Evolutionary conservation across 2,113 vertebrate genomes (phyloP), one percentile per base, ranked within the genome.

Genomic region (Pseudorasbora parva): DNA sequence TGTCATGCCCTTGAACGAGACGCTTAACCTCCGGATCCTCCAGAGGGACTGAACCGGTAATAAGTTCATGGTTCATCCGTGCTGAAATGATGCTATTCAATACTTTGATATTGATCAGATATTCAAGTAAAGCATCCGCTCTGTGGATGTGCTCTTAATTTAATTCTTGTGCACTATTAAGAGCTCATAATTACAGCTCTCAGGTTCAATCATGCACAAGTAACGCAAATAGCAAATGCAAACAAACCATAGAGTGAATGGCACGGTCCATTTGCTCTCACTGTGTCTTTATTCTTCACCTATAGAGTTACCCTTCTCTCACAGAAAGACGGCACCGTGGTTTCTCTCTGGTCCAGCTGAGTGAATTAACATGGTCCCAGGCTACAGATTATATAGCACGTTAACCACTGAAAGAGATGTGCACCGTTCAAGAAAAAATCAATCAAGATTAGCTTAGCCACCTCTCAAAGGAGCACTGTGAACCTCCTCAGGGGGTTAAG

Each of bases 381-480:
- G 62, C 86, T 83, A 72, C 83, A 75, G 45, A 69, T 82, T 73
- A 83, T 54, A 85, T 19, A 88, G 83, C 68, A 90, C 84, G 87
- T 90, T 88, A 87, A 86, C 86, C 89, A 86, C 88, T 87, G 81
- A 83, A 88, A 69, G 83, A 82, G 76, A 85, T 82, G 57, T 72
- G 78, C 73, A 45, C 45, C 30, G 57, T 79, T 74, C 90, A 80
- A 83, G 83, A 87, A 88, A 88, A 91, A 90, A 92, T 92, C 89
- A 89, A 89, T 89, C 84, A 27, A 90, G 91, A 93, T 92, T 93
- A 91, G 88, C 88, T 89, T 88, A 88, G 76, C 66, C 78, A 86
- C 12, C 88, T 82, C 84, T 92, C 75, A 84, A 84, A 74, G 74
- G 87, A 86, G 80, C 82, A 88, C 86, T 92, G 91, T 88, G 81